These are phyloP conservation scores for Coccyzus lansbergi DNA, from an alignment of 2,797 vertebrate genomes.

Conservation along the genomic window DNA sequence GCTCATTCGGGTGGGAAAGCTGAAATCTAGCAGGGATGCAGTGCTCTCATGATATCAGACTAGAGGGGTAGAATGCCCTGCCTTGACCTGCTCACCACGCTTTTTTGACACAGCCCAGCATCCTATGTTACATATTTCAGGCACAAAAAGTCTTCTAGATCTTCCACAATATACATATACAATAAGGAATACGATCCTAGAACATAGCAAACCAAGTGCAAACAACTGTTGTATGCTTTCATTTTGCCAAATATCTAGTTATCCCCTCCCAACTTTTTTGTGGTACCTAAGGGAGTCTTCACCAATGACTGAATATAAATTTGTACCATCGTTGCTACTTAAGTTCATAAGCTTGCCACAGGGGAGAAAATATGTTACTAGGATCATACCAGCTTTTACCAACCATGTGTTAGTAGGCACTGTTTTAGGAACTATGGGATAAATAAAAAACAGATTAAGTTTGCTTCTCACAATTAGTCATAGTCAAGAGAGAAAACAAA, in stretches of 20 bases:
- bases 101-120: too few species aligned
- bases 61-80: too few species aligned
- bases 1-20: not conserved
- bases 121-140: not conserved
- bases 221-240: not conserved
- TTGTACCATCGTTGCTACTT: not conserved
- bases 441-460: not conserved
- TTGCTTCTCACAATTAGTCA: slow-evolving; percentile 54
- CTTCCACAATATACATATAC: fast-evolving
- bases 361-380: not conserved
- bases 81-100: too few species aligned
- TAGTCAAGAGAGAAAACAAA: slow-evolving; percentile 60
- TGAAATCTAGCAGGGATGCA: not conserved
- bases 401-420: not conserved
- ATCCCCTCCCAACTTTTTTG: not conserved
- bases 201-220: not conserved
- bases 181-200: not conserved
- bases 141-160: not conserved
- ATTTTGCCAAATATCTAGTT: not conserved
- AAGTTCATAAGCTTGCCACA: not conserved
- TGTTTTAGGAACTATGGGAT: not conserved
- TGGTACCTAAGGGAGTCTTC: not conserved
- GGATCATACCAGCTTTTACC: not conserved
- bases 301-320: not conserved
- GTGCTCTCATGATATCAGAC: not conserved